These are phyloP conservation scores for Tretioscincus oriximinensis DNA, from an alignment of 2,113 vertebrate genomes.

Conservation along the genomic window DNA sequence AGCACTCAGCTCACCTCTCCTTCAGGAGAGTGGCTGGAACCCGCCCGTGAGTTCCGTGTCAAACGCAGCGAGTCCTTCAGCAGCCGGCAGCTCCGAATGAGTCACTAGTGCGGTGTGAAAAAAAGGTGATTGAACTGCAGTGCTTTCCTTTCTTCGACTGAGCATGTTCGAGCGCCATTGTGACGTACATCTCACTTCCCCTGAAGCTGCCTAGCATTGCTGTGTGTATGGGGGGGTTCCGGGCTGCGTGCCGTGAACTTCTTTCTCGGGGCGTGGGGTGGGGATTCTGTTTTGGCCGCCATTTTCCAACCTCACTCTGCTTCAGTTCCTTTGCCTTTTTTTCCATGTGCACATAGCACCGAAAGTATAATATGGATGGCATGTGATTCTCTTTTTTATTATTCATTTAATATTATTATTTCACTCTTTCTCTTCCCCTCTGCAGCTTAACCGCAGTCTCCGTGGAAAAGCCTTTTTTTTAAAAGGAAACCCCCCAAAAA, in stretches of 20 bases:
- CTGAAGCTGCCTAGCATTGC: conserved; percentile 81
- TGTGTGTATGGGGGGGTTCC: conserved; percentile 73
- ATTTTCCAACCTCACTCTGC: conserved; percentile 84
- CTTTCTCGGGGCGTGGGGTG: conserved; percentile 60
- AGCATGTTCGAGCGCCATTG: conserved; percentile 85
- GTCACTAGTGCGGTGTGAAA: conserved; percentile 77
- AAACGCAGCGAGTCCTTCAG: conserved; percentile 74
- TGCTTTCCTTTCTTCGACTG: conserved; percentile 73
- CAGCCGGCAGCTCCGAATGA: conserved; percentile 75
- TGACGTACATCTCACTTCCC: conserved; percentile 77
- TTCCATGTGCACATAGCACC: conserved; percentile 89
- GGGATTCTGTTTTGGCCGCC: conserved; percentile 87
- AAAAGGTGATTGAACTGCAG: conserved; percentile 77
- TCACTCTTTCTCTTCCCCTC: conserved; percentile 47
- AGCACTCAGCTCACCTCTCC: neutral
- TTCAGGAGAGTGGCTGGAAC: conserved; percentile 65
- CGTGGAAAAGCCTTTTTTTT: conserved; percentile 84
- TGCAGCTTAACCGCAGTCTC: conserved; percentile 81
- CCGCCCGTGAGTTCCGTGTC: conserved; percentile 66
- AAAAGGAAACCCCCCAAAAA: conserved; percentile 12
- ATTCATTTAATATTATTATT: neutral
- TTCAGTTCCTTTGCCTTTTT: conserved; percentile 85
- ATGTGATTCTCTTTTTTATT: conserved; percentile 78
- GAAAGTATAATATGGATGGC: conserved; percentile 80
- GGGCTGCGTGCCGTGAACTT: conserved; percentile 89